A percentile compares a stretch with the other conserved stretches of the same genome.
Conservation (phyloP, 2,113 vertebrate genomes). For the Thryonomys swinderianus region DNA sequence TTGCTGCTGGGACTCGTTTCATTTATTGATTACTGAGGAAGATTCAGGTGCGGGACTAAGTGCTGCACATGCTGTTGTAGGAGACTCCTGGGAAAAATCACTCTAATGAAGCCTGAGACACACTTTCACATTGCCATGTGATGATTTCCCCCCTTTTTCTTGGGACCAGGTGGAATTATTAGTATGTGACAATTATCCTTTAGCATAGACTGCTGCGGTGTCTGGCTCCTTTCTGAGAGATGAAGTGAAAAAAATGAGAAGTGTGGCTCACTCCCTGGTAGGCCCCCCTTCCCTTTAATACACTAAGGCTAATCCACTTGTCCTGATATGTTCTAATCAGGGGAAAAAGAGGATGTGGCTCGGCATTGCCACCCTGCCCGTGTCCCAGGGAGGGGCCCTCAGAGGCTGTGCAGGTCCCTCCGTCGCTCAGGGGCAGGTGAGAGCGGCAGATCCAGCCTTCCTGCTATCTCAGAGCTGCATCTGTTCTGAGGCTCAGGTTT, state of each 20-base stretch:
- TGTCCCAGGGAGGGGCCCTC: not conserved
- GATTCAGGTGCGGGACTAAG: not conserved
- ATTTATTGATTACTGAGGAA: not conserved
- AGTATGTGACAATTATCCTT: not conserved
- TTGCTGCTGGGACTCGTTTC: not conserved
- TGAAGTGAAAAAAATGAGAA: not conserved
- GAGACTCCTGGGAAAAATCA: slow-evolving; percentile 52
- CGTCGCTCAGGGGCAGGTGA: not conserved
- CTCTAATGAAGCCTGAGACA: slow-evolving; percentile 16
- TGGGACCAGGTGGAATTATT: slow-evolving; percentile 39
- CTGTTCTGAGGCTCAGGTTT: not conserved
- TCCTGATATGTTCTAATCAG: not conserved
- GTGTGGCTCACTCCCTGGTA: not conserved
- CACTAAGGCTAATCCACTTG: not conserved
- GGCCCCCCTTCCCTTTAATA: not conserved
- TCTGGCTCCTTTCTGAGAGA: slow-evolving; percentile 20
- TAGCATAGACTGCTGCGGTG: not conserved
- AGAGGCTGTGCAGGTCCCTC: not conserved
- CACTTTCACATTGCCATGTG: not conserved
- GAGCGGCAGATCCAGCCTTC: not conserved
- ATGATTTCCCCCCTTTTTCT: not conserved
- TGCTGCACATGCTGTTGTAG: slow-evolving; percentile 48
- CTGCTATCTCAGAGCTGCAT: no score
- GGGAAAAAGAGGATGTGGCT: not conserved
- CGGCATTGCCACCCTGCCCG: not conserved